A percentile compares a stretch with the other conserved stretches of the same genome.
Evolutionary conservation across 2,797 vertebrate genomes (phyloP).

Genomic region (Pelobates cultripes): DNA sequence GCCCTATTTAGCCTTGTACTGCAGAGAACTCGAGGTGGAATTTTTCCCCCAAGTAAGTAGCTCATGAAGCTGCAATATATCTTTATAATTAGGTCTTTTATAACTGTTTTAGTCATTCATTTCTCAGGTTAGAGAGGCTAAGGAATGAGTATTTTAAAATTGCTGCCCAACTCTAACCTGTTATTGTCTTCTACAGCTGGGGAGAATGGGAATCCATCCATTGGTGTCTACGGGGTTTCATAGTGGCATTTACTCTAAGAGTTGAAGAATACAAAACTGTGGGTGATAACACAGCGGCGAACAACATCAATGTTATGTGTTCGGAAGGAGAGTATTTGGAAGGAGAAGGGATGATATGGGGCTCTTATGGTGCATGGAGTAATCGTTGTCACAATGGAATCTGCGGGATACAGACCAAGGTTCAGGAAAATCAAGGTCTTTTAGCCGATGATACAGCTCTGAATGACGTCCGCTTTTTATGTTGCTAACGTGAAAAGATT

Average conservation of each 20-base stretch:
- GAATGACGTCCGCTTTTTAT: not conserved
- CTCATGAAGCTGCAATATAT: too few relatives aligned
- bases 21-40: too few relatives aligned
- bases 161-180: too few relatives aligned
- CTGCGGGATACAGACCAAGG: not conserved
- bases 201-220: not conserved
- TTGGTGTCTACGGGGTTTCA: not conserved
- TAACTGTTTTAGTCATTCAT: too few relatives aligned
- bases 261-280: not conserved
- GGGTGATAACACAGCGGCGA: not conserved
- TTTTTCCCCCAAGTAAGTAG: too few relatives aligned
- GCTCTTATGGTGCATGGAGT: not conserved
- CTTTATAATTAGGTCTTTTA: too few relatives aligned
- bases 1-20: too few relatives aligned
- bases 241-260: not conserved
- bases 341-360: not conserved
- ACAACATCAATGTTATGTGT: not conserved
- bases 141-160: too few relatives aligned
- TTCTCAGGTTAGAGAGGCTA: too few relatives aligned
- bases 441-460: not conserved
- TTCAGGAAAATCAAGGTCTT: not conserved
- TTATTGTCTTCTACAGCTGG: not conserved
- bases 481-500: not conserved
- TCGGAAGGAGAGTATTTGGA: not conserved
- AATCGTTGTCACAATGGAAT: not conserved